Evolutionary conservation across 2,113 vertebrate species (phyloP).

Genomic region (Thamnaconus septentrionalis): DNA sequence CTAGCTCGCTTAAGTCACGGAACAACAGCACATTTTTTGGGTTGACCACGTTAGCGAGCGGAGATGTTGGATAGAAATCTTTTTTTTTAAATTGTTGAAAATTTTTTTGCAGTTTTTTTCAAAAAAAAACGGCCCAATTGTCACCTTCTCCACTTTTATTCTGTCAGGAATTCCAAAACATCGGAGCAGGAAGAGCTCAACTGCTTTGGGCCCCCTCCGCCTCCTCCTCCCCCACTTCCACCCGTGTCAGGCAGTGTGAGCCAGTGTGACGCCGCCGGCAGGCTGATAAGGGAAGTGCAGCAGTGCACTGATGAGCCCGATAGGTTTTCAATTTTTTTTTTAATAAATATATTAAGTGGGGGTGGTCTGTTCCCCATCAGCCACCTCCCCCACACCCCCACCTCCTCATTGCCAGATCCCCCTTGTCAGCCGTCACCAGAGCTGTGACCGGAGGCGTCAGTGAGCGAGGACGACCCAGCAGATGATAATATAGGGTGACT

Average conservation of each 20-base stretch:
- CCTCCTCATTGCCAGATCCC: conserved; percentile 34
- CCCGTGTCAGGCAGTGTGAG: too few species aligned
- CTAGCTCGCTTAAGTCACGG: not conserved
- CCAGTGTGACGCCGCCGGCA: conserved; percentile 18
- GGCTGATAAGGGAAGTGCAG: conserved; percentile 40
- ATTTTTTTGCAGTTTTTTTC: too few species aligned
- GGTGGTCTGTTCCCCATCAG: conserved; percentile 63
- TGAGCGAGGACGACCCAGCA: conserved; percentile 6
- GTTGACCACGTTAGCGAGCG: too few species aligned
- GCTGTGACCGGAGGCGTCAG: conserved; percentile 58
- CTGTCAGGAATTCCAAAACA: too few species aligned
- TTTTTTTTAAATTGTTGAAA: too few species aligned
- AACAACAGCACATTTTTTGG: too few species aligned
- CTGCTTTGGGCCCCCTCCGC: too few species aligned
- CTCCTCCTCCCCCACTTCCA: too few species aligned
- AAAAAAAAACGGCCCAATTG: too few species aligned
- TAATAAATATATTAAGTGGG: conserved; percentile 51
- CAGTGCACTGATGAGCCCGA: conserved; percentile 67
- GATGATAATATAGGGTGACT: conserved; percentile 68
- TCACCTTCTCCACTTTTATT: too few species aligned
- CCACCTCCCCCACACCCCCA: conserved; percentile 1
- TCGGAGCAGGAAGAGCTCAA: too few species aligned
- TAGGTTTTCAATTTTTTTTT: conserved; percentile 42
- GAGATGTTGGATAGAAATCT: too few species aligned
- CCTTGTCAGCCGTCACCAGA: conserved; percentile 59